A percentile compares a stretch with the other conserved stretches of the same genome.
Conservation (phyloP, 92 coral and sea anemone genomes). For the Epizoanthus scotinus region DNA sequence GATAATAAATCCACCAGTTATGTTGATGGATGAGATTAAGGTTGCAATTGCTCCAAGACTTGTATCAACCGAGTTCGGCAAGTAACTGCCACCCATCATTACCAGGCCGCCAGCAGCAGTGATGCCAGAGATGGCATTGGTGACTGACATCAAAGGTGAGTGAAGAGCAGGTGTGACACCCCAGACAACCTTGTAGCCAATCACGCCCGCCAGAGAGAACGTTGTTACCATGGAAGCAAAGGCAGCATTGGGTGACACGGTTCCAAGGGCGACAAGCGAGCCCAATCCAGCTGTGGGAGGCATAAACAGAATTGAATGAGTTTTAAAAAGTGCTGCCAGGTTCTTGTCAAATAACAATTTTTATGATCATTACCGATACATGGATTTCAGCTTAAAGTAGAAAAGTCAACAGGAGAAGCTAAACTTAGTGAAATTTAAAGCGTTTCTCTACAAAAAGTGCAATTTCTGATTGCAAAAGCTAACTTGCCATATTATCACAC, state of each 20-base stretch:
- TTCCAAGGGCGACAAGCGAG: conserved; percentile 83
- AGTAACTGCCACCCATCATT: conserved; percentile 90
- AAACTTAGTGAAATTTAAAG: too few relatives aligned
- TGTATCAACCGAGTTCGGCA: conserved; percentile 83
- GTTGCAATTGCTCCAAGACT: conserved; percentile 90
- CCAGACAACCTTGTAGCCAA: conserved; percentile 99
- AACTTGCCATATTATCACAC: too few relatives aligned
- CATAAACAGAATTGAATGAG: not conserved
- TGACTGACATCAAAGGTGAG: conserved; percentile 99
- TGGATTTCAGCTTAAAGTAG: too few relatives aligned
- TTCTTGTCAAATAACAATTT: too few relatives aligned
- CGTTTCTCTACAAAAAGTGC: too few relatives aligned
- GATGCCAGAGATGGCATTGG: conserved; percentile 98
- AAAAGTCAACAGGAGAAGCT: too few relatives aligned
- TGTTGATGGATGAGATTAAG: conserved; percentile 91
- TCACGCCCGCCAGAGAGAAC: conserved; percentile 98
- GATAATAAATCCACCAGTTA: conserved; percentile 97
- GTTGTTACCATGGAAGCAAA: conserved; percentile 99
- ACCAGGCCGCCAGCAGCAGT: conserved; percentile 99
- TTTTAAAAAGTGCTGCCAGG: too few relatives aligned
- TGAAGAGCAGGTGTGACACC: conserved; percentile 98
- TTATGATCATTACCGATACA: too few relatives aligned
- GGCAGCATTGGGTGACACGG: conserved; percentile 89
- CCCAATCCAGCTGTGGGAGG: conserved; percentile 75
- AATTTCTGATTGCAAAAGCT: too few relatives aligned